phyloP scores from a whole-genome alignment of 2,888 invertebrate genomes.

The Mechanitis mazaeus region DNA sequence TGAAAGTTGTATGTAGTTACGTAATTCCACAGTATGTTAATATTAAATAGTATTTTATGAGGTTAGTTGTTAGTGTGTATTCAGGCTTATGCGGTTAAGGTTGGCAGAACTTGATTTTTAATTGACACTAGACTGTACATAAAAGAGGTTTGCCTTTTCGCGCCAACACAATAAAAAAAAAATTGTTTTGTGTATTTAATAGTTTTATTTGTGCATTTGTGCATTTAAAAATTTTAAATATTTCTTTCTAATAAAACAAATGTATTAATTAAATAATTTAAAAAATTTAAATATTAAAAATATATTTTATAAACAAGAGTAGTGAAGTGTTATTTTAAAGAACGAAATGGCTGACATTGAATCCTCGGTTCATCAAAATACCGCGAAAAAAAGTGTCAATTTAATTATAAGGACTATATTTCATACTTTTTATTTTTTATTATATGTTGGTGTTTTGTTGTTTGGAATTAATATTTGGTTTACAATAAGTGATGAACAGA shows the following conservation, averaged over 20 bases:
- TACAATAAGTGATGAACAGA: constrained; percentile 25
- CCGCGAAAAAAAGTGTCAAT: constrained; percentile 9
- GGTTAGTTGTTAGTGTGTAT: constrained; percentile 1
- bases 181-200: background rate
- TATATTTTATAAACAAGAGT: background rate
- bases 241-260: background rate
- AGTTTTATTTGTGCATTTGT: too few relatives aligned
- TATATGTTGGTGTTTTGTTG: constrained; percentile 18
- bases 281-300: background rate
- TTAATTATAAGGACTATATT: constrained; percentile 27
- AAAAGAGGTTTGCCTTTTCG: constrained; percentile 9
- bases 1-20: too few relatives aligned
- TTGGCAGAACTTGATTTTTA: constrained; percentile 12
- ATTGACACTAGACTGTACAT: constrained; percentile 3
- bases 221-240: too few relatives aligned
- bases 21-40: too few relatives aligned
- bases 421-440: constrained; percentile 27
- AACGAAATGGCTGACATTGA: background rate
- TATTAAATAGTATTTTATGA: background rate
- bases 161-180: constrained; percentile 3
- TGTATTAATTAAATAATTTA: background rate
- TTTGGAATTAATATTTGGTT: constrained; percentile 30
- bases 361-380: background rate
- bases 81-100: constrained; percentile 9
- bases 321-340: background rate